Evolutionary conservation across 1,140 invertebrate species (phyloP).

Genomic region (Psilanteris sp.): DNA sequence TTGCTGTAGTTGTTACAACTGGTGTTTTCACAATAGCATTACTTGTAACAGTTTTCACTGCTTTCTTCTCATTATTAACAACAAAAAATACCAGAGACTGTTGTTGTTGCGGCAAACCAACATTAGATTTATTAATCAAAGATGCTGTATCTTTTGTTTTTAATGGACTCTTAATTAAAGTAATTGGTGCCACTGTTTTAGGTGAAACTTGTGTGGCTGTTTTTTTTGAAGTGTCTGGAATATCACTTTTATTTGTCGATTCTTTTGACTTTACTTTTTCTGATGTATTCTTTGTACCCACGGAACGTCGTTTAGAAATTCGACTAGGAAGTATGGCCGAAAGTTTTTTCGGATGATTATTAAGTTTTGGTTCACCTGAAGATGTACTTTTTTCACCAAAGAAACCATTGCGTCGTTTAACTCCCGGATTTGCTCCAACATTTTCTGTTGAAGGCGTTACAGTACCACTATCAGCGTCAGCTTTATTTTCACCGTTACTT

Average conservation of each 20-base stretch:
- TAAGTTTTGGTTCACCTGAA: constrained; percentile 10
- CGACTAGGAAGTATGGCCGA: constrained; percentile 49
- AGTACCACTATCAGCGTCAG: neutral
- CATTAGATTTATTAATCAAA: constrained; percentile 1
- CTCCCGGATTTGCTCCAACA: neutral
- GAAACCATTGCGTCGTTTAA: constrained; percentile 43
- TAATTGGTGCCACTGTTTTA: constrained; percentile 35
- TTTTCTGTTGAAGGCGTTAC: neutral
- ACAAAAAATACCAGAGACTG: constrained; percentile 26
- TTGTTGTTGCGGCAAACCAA: constrained; percentile 15
- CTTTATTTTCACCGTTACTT: constrained; percentile 2
- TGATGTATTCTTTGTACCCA: constrained; percentile 10
- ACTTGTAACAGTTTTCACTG: constrained; percentile 4
- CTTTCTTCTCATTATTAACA: constrained; percentile 31
- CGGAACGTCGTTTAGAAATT: constrained; percentile 29
- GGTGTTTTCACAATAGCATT: neutral
- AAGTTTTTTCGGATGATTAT: constrained; percentile 42
- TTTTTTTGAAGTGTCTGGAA: constrained; percentile 5
- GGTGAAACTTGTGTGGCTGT: neutral
- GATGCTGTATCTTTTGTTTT: constrained; percentile 10
- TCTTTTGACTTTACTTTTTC: constrained; percentile 16
- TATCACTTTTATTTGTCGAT: neutral
- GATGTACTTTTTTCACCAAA: constrained; percentile 32
- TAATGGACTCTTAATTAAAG: constrained; percentile 11
- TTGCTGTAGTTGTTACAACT: neutral